Conservation (phyloP, 2,888 invertebrate species). For the Brenthis ino region DNA sequence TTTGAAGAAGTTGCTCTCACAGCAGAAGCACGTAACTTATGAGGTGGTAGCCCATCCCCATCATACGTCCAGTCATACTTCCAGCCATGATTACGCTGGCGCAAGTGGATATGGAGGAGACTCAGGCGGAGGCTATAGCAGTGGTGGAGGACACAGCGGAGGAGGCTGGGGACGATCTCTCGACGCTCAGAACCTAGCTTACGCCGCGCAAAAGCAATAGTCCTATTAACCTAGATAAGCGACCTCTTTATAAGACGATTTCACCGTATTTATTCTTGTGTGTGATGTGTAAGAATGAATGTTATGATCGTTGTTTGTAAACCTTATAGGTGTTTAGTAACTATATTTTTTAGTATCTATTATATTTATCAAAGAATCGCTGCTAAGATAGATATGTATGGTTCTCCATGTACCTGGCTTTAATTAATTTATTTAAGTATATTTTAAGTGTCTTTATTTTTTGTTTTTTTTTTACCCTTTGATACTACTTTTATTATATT, state of each 20-base stretch:
- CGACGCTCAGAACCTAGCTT: conserved; percentile 90
- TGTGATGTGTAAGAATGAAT: conserved; percentile 60
- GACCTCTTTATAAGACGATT: conserved; percentile 66
- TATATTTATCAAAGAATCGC: conserved; percentile 25
- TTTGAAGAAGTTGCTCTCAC: conserved; percentile 90
- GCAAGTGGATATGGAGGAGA: conserved; percentile 85
- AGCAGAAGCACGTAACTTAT: conserved; percentile 93
- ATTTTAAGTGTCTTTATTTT: conserved; percentile 27
- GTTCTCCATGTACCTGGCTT: conserved; percentile 43
- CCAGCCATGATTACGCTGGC: conserved; percentile 85
- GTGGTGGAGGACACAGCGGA: conserved; percentile 61
- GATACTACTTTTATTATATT: conserved; percentile 31
- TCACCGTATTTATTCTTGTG: conserved; percentile 61
- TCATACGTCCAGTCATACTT: conserved; percentile 86
- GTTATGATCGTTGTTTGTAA: conserved; percentile 47
- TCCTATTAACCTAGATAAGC: conserved; percentile 58
- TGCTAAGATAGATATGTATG: conserved; percentile 26
- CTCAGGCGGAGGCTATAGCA: conserved; percentile 78
- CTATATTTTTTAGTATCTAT: conserved; percentile 44
- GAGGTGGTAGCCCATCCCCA: conserved; percentile 94
- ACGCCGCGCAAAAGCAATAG: conserved; percentile 86
- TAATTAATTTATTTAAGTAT: conserved; percentile 39
- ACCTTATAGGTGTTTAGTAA: conserved; percentile 51
- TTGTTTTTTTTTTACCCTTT: conserved; percentile 9
- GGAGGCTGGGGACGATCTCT: conserved; percentile 89